Evolutionary conservation across 2,888 invertebrate genomes (phyloP).

Genomic region (Apamea anceps): DNA sequence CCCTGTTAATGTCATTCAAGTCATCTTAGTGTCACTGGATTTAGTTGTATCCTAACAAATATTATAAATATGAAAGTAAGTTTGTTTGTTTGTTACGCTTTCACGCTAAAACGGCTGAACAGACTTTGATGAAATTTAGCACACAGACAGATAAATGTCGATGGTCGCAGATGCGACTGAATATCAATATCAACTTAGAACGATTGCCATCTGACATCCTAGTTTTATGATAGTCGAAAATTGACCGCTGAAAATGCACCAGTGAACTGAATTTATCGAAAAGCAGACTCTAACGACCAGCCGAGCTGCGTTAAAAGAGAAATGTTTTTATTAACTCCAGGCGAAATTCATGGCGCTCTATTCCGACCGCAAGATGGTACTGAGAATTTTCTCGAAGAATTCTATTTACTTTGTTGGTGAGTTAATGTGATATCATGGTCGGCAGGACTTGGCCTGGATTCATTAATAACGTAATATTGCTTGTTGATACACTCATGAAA

Average conservation of each 20-base stretch:
- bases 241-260: conserved; percentile 43
- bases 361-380: conserved; percentile 18
- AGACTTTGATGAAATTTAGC: too few relatives aligned
- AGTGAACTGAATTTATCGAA: conserved; percentile 42
- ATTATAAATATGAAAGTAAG: too few relatives aligned
- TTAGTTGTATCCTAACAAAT: background rate
- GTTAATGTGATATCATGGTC: conserved; percentile 18
- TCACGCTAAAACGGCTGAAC: too few relatives aligned
- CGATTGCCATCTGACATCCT: conserved; percentile 19
- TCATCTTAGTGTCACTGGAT: background rate
- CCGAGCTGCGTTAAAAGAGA: conserved; percentile 40
- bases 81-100: too few relatives aligned
- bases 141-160: background rate
- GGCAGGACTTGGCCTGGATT: background rate
- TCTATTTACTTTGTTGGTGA: conserved; percentile 10
- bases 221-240: conserved; percentile 41
- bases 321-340: conserved; percentile 54
- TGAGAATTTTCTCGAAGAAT: conserved; percentile 11
- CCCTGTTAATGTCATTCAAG: background rate
- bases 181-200: conserved; percentile 5
- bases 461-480: background rate
- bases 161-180: background rate
- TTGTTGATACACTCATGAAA: background rate
- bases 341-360: conserved; percentile 36
- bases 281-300: conserved; percentile 45